Conservation (phyloP, 2,888 invertebrate species). For the Pterostichus niger region DNA sequence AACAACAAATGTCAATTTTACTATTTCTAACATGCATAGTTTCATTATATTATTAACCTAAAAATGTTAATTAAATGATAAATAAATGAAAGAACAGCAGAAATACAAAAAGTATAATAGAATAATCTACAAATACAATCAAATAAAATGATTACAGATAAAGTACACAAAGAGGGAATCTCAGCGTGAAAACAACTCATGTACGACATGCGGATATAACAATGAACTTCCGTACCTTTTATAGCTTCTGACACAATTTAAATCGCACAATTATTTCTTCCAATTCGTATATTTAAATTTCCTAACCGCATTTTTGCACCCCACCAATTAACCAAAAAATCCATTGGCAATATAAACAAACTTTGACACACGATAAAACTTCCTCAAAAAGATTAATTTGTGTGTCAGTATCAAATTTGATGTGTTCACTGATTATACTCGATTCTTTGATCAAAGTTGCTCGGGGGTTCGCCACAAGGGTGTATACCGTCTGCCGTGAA, state of each 20-base stretch:
- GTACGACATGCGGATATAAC: slow-evolving; percentile 7
- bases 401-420: neutral
- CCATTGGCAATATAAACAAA: slow-evolving; percentile 12
- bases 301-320: slow-evolving; percentile 28
- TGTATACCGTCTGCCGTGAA: neutral
- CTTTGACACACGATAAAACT: slow-evolving; percentile 14
- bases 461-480: slow-evolving; percentile 14
- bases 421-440: slow-evolving; percentile 1
- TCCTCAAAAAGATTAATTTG: neutral
- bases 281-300: slow-evolving; percentile 24
- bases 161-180: neutral
- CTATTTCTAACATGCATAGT: too few species aligned
- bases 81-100: too few species aligned
- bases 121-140: neutral
- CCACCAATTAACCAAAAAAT: slow-evolving; percentile 17
- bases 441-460: neutral
- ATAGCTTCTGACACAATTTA: neutral
- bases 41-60: too few species aligned
- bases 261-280: neutral
- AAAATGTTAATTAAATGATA: too few species aligned
- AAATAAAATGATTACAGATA: neutral
- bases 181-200: slow-evolving; percentile 5
- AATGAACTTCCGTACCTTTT: slow-evolving; percentile 8
- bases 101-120: neutral
- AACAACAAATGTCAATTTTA: too few species aligned